Base-by-base conservation (phyloP, 92 coral and sea anemone species). In the Porites cylindrica region DNA sequence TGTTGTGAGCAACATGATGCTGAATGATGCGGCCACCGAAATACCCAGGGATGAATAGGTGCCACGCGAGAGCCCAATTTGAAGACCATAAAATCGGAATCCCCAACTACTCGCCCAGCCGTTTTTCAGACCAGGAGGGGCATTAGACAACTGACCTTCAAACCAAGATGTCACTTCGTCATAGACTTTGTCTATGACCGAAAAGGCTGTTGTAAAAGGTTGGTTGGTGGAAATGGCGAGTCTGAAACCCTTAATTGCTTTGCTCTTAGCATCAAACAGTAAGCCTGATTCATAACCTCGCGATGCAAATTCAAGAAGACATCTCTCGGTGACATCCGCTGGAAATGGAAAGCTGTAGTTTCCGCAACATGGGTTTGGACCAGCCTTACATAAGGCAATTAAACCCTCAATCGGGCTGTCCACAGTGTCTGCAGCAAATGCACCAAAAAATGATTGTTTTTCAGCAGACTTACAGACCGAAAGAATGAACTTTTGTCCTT, bases 11-110 rank as follows among this genome's bases (percentile, higher is more conserved):
- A 95, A 76, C 97, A 97, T 97, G 50, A 95, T 95, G 13, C 72
- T 68, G 76, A 97, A 93, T n/a, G 99, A 96, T 51, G 95, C 94
- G 43, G 93, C 98, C 24, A 97, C 89, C 1, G 99, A 93, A 17
- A 97, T 91, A 0, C 98, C 95, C 87, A 97, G 80, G 3, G 98
- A 97, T 1, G 97, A 88, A 47, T 82, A 77, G 7, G 98, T 97
- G 18, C 98, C 96, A 19, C 82, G 66, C 6, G 94, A 89, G 13
- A 97, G 91, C 54, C 94, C 87, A n/a, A 76, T 75, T 75, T 97
- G 99, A 53, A 97, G 77, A 17, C 77, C 91, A 80, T 91, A 97
- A 83, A 93, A 92, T 50, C 79, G 73, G n/a, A 95, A 82, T 18
- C 66, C 58, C 85, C 82, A 26, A 61, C 93, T 87, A 20, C 82